Conservation (phyloP, 1,140 invertebrate genomes). For the Oncopodura yosiiana region DNA sequence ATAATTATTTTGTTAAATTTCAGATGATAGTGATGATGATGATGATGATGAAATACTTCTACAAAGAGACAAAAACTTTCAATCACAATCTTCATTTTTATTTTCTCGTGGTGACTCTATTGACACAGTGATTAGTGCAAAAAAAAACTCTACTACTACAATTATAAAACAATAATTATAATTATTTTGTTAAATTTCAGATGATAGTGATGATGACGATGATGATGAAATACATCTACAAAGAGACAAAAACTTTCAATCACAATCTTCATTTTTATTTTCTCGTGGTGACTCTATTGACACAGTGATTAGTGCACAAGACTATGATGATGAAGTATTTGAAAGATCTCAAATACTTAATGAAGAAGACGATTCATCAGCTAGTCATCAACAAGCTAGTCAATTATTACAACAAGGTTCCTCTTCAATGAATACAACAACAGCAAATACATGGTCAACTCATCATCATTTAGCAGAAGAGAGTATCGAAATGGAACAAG, state of each 20-base stretch:
- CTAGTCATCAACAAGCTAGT: background rate
- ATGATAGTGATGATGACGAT: constrained; percentile 37
- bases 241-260: background rate
- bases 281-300: constrained; percentile 48
- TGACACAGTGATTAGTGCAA: constrained; percentile 45
- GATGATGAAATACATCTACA: constrained; percentile 28
- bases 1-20: too few species aligned
- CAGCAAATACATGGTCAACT: too few species aligned
- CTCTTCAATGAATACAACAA: too few species aligned
- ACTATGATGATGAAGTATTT: constrained; percentile 31
- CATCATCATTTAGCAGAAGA: too few species aligned
- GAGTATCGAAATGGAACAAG: background rate
- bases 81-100: constrained; percentile 8
- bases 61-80: background rate
- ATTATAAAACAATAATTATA: too few species aligned
- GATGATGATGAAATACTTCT: constrained; percentile 35
- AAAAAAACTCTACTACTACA: constrained; percentile 14
- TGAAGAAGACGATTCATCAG: background rate
- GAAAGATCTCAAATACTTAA: constrained; percentile 1
- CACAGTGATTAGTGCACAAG: constrained; percentile 43
- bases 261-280: constrained; percentile 17
- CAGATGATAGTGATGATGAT: constrained; percentile 35
- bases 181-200: too few species aligned
- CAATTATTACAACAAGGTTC: constrained; percentile 15
- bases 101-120: constrained; percentile 45